Conservation (phyloP, 2,113 vertebrate species). For the Cyprinus carpio region DNA sequence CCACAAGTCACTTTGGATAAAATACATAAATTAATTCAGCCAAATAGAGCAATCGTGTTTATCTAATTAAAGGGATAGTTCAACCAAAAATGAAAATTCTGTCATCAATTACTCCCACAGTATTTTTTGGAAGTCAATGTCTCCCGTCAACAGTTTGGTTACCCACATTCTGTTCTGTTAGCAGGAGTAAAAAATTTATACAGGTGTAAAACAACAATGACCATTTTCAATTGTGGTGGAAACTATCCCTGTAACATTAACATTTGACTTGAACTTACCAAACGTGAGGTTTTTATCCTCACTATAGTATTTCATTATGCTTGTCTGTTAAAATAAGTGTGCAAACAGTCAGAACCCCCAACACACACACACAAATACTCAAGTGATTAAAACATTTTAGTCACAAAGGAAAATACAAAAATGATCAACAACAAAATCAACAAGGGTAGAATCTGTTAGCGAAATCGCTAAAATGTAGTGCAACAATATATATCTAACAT, state of each 20-base stretch:
- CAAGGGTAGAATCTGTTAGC: constrained; percentile 11
- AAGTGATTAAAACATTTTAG: constrained; percentile 39
- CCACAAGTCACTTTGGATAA: background rate
- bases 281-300: background rate
- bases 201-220: too few relatives aligned
- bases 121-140: too few relatives aligned
- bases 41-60: background rate
- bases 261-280: background rate
- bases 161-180: too few relatives aligned
- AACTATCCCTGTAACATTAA: background rate
- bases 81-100: too few relatives aligned
- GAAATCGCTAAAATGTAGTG: constrained; percentile 29
- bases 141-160: too few relatives aligned
- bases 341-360: background rate
- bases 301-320: background rate
- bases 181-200: too few relatives aligned
- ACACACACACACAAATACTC: background rate
- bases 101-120: too few relatives aligned
- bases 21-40: background rate
- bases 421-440: constrained; percentile 36
- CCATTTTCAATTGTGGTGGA: background rate
- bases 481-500: constrained; percentile 4
- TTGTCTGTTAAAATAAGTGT: background rate
- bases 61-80: too few relatives aligned
- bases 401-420: constrained; percentile 52